Conservation (phyloP, 2,888 invertebrate genomes). For the Ichneumoninae sp. region DNA sequence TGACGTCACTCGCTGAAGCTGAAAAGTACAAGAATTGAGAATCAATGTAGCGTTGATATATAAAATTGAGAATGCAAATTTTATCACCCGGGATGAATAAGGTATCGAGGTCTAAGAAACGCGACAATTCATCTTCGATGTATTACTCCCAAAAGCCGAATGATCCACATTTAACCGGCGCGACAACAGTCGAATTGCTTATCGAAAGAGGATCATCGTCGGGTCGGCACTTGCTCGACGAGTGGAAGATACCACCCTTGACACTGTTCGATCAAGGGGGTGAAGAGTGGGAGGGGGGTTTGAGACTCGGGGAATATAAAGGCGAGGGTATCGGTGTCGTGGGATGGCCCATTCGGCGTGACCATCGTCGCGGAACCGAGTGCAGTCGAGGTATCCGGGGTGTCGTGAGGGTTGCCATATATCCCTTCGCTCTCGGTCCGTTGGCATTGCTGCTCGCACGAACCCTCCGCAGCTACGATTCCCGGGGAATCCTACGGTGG, state of each 20-base stretch:
- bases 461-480: conserved; percentile 34
- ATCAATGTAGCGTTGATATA: neutral
- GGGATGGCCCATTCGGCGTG: conserved; percentile 81
- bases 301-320: conserved; percentile 76
- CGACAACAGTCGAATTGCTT: conserved; percentile 48
- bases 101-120: neutral
- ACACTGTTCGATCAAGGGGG: conserved; percentile 30
- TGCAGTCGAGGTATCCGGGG: conserved; percentile 76
- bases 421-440: conserved; percentile 28
- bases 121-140: conserved; percentile 4
- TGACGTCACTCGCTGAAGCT: neutral
- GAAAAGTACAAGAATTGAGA: neutral
- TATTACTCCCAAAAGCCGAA: neutral
- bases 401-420: conserved; percentile 70
- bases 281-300: neutral
- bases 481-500: conserved; percentile 45
- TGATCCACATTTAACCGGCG: conserved; percentile 24
- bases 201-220: conserved; percentile 63
- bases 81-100: neutral
- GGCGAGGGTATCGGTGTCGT: conserved; percentile 82
- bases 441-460: conserved; percentile 11
- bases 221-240: conserved; percentile 32
- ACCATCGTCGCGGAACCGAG: conserved; percentile 81
- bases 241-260: conserved; percentile 25
- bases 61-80: neutral